Conservation (phyloP, 2,113 vertebrate genomes). For the Burhinus oedicnemus region DNA sequence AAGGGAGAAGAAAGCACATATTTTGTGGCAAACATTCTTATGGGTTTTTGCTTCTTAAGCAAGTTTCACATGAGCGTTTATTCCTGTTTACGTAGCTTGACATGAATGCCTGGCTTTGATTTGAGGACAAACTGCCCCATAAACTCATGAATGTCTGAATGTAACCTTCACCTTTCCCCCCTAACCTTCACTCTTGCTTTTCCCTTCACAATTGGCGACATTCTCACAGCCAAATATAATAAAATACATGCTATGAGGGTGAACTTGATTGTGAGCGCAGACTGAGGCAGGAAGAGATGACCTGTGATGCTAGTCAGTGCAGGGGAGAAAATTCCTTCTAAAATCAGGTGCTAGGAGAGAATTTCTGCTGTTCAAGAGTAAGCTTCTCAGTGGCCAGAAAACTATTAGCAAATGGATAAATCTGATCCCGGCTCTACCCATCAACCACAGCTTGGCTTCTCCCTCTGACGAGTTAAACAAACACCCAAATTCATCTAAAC, state of each 20-base stretch:
- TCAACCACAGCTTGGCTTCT: background rate
- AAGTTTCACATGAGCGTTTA: constrained; percentile 13
- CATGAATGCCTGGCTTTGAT: constrained; percentile 57
- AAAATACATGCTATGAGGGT: background rate
- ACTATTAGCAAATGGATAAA: background rate
- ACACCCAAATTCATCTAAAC: background rate
- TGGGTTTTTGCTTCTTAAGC: background rate
- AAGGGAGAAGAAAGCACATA: background rate
- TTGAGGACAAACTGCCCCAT: constrained; percentile 63
- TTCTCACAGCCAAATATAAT: constrained; percentile 30
- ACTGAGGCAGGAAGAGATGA: background rate
- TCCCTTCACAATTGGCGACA: background rate
- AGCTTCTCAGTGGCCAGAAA: background rate
- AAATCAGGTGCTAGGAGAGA: background rate
- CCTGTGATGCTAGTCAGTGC: background rate
- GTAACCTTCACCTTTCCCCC: constrained; percentile 62
- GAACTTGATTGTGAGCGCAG: background rate
- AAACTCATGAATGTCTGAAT: constrained; percentile 42
- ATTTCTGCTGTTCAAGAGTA: background rate
- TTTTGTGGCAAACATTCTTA: background rate
- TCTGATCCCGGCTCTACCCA: background rate
- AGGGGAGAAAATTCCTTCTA: background rate
- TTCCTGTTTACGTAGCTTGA: background rate
- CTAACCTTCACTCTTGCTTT: constrained; percentile 44
- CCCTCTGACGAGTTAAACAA: background rate